Evolutionary conservation across 2,113 vertebrate species (phyloP).

Genomic region (Carettochelys insculpta): DNA sequence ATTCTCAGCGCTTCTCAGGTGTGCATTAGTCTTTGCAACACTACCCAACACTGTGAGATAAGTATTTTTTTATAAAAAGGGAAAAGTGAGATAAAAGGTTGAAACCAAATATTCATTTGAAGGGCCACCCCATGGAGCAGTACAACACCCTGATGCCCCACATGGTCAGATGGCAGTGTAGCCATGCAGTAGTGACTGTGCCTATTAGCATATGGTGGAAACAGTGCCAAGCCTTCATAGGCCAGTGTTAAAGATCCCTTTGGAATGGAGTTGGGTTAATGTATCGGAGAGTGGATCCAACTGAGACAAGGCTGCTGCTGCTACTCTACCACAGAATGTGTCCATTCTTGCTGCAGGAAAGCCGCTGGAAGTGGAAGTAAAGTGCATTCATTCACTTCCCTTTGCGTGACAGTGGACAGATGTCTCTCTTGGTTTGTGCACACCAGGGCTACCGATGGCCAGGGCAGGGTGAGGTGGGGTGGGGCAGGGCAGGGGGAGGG

Average conservation of each 20-base stretch:
- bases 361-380: no score
- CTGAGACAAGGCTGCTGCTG: background rate
- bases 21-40: background rate
- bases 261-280: background rate
- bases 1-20: background rate
- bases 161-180: background rate
- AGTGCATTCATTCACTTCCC: background rate
- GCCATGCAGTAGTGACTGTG: background rate
- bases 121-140: background rate
- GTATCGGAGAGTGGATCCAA: background rate
- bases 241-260: background rate
- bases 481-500: no score
- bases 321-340: background rate
- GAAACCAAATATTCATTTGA: background rate
- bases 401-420: background rate
- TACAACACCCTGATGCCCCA: background rate
- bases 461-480: no score
- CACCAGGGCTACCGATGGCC: no score
- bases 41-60: background rate
- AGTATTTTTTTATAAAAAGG: background rate
- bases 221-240: background rate
- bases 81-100: background rate
- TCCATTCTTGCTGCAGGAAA: background rate
- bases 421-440: background rate
- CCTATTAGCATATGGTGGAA: background rate